Conservation (phyloP, 2,797 vertebrate species). For the Carapus acus region DNA sequence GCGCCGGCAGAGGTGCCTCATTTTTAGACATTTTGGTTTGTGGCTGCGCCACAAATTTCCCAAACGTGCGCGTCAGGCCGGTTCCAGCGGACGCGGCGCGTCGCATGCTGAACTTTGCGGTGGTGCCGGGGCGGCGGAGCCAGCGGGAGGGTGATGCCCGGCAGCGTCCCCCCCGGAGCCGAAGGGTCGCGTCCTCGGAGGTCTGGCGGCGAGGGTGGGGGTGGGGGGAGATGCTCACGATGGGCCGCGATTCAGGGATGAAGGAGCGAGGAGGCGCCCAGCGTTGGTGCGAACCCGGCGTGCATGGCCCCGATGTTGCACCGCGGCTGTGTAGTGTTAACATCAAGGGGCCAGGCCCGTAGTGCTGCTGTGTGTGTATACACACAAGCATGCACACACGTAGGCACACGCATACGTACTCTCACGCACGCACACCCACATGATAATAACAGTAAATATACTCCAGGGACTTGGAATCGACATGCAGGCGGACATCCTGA, state of each 20-base stretch:
- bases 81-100: constrained; percentile 46
- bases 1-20: constrained; percentile 34
- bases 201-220: no score
- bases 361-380: constrained; percentile 8
- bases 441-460: not conserved
- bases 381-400: constrained; percentile 19
- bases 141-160: constrained; percentile 4
- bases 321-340: constrained; percentile 24
- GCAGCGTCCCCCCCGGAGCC: constrained; percentile 5
- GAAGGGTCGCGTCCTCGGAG: no score
- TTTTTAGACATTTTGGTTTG: constrained; percentile 54
- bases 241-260: not conserved
- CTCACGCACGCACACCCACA: no score
- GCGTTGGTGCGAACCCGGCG: constrained; percentile 30
- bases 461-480: not conserved
- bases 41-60: constrained; percentile 68
- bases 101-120: constrained; percentile 43
- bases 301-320: constrained; percentile 11
- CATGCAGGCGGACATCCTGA: not conserved
- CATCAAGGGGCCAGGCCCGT: constrained; percentile 9
- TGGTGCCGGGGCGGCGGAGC: constrained; percentile 8
- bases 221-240: not conserved
- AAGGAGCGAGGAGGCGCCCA: constrained; percentile 1
- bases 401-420: no score
- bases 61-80: constrained; percentile 42